Evolutionary conservation across 1,140 invertebrate species (phyloP).

Genomic region (Brachionus rubens): DNA sequence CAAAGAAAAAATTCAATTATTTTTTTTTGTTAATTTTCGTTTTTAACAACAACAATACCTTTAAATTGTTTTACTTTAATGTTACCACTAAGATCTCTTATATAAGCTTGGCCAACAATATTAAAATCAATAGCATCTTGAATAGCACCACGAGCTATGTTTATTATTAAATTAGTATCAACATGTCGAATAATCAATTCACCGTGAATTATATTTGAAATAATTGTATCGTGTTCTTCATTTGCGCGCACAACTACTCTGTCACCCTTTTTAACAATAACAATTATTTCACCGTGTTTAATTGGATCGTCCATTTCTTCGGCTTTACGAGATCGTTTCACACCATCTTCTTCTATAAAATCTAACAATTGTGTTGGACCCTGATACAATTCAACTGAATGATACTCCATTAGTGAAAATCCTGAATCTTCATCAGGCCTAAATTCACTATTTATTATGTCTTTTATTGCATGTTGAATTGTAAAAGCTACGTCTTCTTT

Average conservation of each 20-base stretch:
- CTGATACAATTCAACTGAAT: slow-evolving; percentile 26
- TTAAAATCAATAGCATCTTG: slow-evolving; percentile 31
- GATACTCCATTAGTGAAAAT: slow-evolving; percentile 41
- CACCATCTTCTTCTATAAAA: slow-evolving; percentile 30
- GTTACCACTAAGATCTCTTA: slow-evolving; percentile 24
- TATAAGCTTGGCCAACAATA: slow-evolving; percentile 38
- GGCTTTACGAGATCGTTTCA: not conserved
- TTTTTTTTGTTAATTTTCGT: slow-evolving; percentile 41
- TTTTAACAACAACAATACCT: slow-evolving; percentile 42
- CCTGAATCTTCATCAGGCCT: slow-evolving; percentile 43
- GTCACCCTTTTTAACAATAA: slow-evolving; percentile 32
- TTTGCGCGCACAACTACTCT: slow-evolving; percentile 12
- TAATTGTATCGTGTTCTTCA: slow-evolving; percentile 38
- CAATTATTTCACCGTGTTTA: slow-evolving; percentile 39
- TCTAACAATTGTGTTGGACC: slow-evolving; percentile 31
- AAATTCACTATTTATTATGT: slow-evolving; percentile 30
- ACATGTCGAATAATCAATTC: slow-evolving; percentile 42
- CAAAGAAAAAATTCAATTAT: no score
- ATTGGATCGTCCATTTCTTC: slow-evolving; percentile 11
- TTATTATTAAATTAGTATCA: slow-evolving; percentile 39
- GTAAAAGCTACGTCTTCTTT: slow-evolving; percentile 36
- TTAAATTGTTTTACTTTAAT: slow-evolving; percentile 43
- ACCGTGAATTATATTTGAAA: slow-evolving; percentile 31
- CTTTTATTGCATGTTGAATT: slow-evolving; percentile 40
- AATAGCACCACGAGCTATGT: slow-evolving; percentile 25